Conservation (phyloP, 2,888 invertebrate species). For the Hesperia comma region DNA sequence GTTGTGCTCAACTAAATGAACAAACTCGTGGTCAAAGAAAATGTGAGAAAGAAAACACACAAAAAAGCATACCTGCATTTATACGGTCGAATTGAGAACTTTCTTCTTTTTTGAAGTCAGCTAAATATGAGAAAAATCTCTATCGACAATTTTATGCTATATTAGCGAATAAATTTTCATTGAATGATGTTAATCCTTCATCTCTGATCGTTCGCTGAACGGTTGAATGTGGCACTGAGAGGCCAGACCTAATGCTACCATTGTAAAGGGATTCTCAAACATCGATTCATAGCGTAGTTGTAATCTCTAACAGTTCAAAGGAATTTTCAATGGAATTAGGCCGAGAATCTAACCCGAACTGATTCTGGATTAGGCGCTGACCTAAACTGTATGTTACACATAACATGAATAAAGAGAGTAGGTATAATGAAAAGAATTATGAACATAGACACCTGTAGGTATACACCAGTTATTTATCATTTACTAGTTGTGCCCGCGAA, state of each 20-base stretch:
- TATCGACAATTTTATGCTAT: too few relatives aligned
- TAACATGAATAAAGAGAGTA: background rate
- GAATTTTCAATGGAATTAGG: conserved; percentile 7
- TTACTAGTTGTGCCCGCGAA: too few relatives aligned
- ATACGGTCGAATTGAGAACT: too few relatives aligned
- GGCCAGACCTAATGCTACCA: background rate
- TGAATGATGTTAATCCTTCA: conserved; percentile 3
- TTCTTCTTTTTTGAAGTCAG: too few relatives aligned
- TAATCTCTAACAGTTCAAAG: conserved; percentile 5
- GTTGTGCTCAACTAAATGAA: too few relatives aligned
- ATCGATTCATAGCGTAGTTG: background rate
- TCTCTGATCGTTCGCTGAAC: background rate
- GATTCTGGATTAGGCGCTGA: background rate
- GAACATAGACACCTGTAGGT: too few relatives aligned
- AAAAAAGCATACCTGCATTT: too few relatives aligned
- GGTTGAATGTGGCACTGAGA: background rate
- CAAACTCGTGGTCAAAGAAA: too few relatives aligned
- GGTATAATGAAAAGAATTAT: too few relatives aligned
- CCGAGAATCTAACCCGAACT: background rate
- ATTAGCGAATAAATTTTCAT: background rate
- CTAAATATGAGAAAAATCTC: too few relatives aligned
- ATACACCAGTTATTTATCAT: too few relatives aligned
- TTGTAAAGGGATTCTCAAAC: conserved; percentile 4
- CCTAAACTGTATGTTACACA: conserved; percentile 1
- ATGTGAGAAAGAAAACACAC: too few relatives aligned